These are phyloP conservation scores for Proteles cristata DNA, from an alignment of 2,113 vertebrate genomes.

Conservation along the genomic window DNA sequence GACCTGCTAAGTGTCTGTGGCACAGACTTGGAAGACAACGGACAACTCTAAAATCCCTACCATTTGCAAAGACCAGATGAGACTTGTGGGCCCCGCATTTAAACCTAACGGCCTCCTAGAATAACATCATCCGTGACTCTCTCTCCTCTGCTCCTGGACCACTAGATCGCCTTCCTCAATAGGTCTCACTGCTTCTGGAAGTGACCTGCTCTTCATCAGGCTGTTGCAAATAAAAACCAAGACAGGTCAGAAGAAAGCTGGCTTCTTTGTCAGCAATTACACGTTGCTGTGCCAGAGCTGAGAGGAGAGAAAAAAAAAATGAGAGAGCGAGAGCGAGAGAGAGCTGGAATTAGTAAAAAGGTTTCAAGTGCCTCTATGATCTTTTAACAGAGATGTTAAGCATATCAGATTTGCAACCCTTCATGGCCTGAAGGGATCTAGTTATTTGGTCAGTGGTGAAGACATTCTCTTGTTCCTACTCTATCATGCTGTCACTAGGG, in stretches of 20 bases:
- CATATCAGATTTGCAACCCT: conserved; percentile 19
- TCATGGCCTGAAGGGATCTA: conserved; percentile 12
- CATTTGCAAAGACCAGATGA: background rate
- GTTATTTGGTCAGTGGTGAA: conserved; percentile 51
- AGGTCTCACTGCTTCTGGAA: conserved; percentile 33
- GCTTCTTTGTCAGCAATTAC: conserved; percentile 43
- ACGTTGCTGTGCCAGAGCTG: background rate
- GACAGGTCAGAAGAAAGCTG: conserved; percentile 29
- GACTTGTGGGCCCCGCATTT: background rate
- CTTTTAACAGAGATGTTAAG: conserved; percentile 56
- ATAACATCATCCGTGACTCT: background rate
- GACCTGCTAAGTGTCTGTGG: background rate
- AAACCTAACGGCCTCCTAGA: background rate
- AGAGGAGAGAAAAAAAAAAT: background rate
- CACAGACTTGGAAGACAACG: conserved; percentile 17
- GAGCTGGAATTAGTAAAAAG: conserved; percentile 24
- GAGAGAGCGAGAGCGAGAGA: background rate
- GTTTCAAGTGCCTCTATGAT: conserved; percentile 45
- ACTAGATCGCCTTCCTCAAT: background rate
- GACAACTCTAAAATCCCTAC: conserved; percentile 29
- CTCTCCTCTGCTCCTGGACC: background rate
- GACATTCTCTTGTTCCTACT: conserved; percentile 27
- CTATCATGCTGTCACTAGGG: conserved; percentile 20
- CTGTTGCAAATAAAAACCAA: conserved; percentile 51
- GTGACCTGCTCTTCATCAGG: conserved; percentile 9